Percentiles rank a stretch among this genome's conserved stretches.
phyloP scores from a whole-genome alignment of 1,140 invertebrate species.

The Drosophila willistoni region DNA sequence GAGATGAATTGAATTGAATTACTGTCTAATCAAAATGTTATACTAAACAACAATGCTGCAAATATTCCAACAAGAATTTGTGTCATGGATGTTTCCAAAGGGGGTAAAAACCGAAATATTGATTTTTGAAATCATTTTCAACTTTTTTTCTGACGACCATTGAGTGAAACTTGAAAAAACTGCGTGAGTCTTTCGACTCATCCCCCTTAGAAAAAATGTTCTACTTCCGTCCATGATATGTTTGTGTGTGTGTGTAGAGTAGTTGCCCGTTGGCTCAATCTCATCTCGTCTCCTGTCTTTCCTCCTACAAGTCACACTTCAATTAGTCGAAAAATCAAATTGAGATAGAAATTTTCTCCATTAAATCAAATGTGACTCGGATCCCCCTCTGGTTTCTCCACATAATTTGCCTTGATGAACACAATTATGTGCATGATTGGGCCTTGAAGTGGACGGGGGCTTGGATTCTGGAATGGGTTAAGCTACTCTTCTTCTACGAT shows the following conservation, averaged over 20 bases:
- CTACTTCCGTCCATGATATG: too few relatives aligned
- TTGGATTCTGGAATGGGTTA: too few relatives aligned
- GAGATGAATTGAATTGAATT: conserved; percentile 2
- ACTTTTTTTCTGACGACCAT: too few relatives aligned
- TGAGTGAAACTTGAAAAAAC: too few relatives aligned
- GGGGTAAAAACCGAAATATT: too few relatives aligned
- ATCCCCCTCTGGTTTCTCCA: background rate
- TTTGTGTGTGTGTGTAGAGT: background rate
- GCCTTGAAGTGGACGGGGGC: background rate
- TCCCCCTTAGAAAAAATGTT: too few relatives aligned
- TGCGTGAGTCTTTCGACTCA: too few relatives aligned
- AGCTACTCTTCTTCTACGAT: background rate
- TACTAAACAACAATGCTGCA: background rate
- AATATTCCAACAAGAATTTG: background rate
- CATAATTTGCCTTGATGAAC: conserved; percentile 15
- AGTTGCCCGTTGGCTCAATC: background rate
- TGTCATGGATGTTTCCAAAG: too few relatives aligned
- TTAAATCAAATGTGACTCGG: background rate
- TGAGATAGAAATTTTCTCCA: conserved; percentile 13
- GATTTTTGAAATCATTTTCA: too few relatives aligned
- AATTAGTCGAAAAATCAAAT: conserved; percentile 18
- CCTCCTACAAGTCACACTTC: background rate
- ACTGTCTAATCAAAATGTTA: background rate
- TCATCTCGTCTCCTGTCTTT: background rate
- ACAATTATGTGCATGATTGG: conserved; percentile 21